Evolutionary conservation across 1,140 invertebrate species (phyloP).

Genomic region (Ceratosolen fusciceps): DNA sequence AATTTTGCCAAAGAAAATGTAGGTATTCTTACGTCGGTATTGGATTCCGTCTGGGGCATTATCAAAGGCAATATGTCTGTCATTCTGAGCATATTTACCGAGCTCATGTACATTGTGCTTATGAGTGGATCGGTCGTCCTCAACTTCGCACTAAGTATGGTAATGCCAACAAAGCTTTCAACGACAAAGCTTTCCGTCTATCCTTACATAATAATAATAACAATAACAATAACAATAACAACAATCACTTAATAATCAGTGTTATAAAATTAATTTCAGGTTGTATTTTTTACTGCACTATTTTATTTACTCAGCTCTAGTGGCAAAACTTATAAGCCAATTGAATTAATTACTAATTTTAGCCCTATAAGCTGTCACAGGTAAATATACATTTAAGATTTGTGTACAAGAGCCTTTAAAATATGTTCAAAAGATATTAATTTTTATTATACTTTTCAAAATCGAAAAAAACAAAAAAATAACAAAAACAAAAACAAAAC

Average conservation of each 20-base stretch:
- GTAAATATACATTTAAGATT: conserved; percentile 56
- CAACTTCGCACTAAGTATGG: conserved; percentile 92
- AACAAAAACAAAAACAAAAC: background rate
- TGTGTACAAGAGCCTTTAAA: conserved; percentile 29
- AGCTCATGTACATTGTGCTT: conserved; percentile 88
- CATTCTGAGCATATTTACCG: conserved; percentile 88
- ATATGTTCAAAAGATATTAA: conserved; percentile 36
- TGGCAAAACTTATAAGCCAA: conserved; percentile 90
- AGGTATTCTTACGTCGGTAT: conserved; percentile 88
- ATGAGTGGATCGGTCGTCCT: conserved; percentile 94
- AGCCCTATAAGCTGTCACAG: conserved; percentile 75
- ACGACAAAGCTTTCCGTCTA: conserved; percentile 2
- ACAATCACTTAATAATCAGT: too few relatives aligned
- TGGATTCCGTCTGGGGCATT: conserved; percentile 94
- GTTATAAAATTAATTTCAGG: conserved; percentile 73
- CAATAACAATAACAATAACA: too few relatives aligned
- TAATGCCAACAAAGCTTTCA: conserved; percentile 70
- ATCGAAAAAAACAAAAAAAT: conserved; percentile 27
- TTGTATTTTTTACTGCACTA: conserved; percentile 95
- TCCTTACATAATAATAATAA: too few relatives aligned
- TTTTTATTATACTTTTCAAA: conserved; percentile 34
- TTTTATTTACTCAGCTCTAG: conserved; percentile 95
- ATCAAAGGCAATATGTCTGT: conserved; percentile 93
- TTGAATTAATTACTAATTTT: conserved; percentile 85
- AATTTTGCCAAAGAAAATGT: conserved; percentile 93